phyloP scores from a whole-genome alignment of 2,113 vertebrate genomes.

The Alaudala cheleensis region DNA sequence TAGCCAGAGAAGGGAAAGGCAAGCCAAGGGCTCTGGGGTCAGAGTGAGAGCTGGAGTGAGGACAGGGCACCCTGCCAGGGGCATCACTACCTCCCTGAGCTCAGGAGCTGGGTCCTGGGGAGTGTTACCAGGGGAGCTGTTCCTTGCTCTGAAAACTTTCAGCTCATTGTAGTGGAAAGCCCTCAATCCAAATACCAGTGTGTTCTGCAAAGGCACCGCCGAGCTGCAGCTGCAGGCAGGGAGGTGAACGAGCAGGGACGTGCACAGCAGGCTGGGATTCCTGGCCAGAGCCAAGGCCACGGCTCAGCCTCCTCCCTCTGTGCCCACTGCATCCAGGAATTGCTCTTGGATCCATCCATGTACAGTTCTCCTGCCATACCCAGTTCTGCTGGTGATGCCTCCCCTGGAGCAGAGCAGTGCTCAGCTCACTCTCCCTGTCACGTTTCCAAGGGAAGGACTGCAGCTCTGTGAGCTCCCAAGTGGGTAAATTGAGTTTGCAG shows the following conservation, averaged over 20 bases:
- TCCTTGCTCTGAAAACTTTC: neutral
- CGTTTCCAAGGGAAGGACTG: neutral
- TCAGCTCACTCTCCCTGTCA: neutral
- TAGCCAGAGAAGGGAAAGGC: neutral
- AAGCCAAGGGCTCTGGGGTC: neutral
- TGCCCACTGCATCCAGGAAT: neutral
- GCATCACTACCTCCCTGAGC: neutral
- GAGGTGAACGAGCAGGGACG: neutral
- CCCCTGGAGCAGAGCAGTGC: neutral
- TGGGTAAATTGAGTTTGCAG: neutral
- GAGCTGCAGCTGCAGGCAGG: neutral
- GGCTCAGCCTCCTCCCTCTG: neutral
- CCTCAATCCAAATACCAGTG: neutral
- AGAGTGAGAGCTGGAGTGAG: neutral
- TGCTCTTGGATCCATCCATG: neutral
- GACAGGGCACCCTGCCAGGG: rapidly evolving
- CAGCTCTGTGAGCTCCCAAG: neutral
- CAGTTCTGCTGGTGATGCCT: rapidly evolving
- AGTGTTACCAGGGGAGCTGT: neutral
- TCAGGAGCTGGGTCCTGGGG: neutral
- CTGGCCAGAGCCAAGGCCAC: neutral
- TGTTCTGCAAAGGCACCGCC: neutral
- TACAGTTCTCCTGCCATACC: neutral
- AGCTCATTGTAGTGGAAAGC: neutral
- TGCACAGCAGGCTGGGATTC: neutral